Base-by-base conservation (phyloP, 2,888 invertebrate genomes). In the Latrodectus hesperus region DNA sequence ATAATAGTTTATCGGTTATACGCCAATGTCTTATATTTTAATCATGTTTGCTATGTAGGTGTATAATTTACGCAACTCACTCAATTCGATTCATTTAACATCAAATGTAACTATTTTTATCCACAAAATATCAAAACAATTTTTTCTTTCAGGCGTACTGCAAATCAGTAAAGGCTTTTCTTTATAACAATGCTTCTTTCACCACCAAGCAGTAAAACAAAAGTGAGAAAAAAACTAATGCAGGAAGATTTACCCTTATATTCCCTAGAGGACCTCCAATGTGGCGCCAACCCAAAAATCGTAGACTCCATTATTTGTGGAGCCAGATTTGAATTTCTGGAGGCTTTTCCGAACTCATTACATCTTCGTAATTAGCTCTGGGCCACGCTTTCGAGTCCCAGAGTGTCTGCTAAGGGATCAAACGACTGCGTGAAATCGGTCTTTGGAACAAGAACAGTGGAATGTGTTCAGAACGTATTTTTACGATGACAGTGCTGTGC, bases 331-430 rank as follows among this genome's bases (percentile, higher is more conserved):
- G 81, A 81, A 81, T 81, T 73, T 74, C 73, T 53, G 14, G 22
- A 60, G 70, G 60, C 74, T 68, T 68, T 51, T 68, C 70, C 38
- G 72, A 77, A 84, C 72, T 67, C 73, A 84, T 84, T 84, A 84
- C 84, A 84, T 17, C 53, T 53, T 67, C 53, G 77, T 84, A 84
- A 84, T 84, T 84, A 84, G 84, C 78, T 78, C 67, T 68, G 77
- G 51, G 84, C 72, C 75, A 10, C 14, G n/a, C 52, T 16, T n/a
- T 60, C 52, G 16, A 52, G 83, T 84, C 84, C 84, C 84, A 14
- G 67, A 76, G 53, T 64, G 71, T 65, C 83, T 51, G 60, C 12
- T 68, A 68, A 26, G 55, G 75, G 74, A 82, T 82, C 75, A 82
- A 82, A 82, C 55, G 75, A 17, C 81, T 81, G 53, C 53, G 49